These are phyloP conservation scores for Griposia aprilina DNA, from an alignment of 2,888 invertebrate species.

Conservation along the genomic window DNA sequence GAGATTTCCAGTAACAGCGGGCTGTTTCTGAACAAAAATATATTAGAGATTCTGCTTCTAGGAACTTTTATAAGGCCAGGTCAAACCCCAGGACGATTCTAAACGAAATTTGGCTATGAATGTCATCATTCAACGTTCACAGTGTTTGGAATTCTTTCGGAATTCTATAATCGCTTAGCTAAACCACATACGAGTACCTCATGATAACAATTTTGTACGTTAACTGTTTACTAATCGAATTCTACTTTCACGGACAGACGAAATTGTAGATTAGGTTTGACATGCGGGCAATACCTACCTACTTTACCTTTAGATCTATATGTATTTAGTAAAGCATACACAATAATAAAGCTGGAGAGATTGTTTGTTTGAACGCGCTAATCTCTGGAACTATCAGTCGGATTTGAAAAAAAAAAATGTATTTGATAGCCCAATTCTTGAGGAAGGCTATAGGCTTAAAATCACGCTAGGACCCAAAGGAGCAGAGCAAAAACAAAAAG, in stretches of 20 bases:
- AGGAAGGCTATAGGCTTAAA: not conserved
- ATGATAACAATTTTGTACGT: conserved; percentile 14
- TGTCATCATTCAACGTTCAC: not conserved
- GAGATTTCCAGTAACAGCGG: not conserved
- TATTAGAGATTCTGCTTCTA: not conserved
- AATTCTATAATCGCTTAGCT: conserved; percentile 1
- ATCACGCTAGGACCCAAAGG: not conserved
- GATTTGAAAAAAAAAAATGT: no score
- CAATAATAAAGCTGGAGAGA: not conserved
- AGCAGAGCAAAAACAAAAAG: not conserved
- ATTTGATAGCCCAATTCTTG: not conserved
- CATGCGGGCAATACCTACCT: conserved; percentile 39
- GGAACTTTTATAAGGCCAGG: not conserved
- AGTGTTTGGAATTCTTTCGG: not conserved
- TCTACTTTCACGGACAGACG: conserved; percentile 27
- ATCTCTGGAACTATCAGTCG: not conserved
- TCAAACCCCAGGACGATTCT: not conserved
- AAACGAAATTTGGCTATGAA: not conserved
- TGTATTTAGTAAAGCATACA: no score
- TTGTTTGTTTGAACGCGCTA: not conserved
- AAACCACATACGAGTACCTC: not conserved
- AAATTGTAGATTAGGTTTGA: not conserved
- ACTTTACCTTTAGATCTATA: not conserved
- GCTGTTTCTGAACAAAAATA: not conserved
- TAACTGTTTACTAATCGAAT: conserved; percentile 34